Base-by-base conservation (phyloP, 2,797 vertebrate genomes). In the Selene dorsalis region DNA sequence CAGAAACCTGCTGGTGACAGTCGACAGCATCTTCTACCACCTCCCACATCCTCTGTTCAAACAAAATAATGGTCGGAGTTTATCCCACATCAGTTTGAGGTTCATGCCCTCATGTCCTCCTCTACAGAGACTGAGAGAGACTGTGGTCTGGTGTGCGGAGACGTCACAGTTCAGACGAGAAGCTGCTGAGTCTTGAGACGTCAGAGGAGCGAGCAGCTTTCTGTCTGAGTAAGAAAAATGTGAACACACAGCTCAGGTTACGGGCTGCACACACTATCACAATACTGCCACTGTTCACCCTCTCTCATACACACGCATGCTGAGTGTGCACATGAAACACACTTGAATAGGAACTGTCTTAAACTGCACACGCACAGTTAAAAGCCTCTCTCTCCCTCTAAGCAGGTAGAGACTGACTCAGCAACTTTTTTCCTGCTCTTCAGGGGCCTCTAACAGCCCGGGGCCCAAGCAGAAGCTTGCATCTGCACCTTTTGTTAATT, bases 271-370 rank as follows among this genome's bases (percentile, higher is more conserved):
- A 65, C 28, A 26, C 60, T 20, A n/a, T 38, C 47, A 79, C 80
- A 84, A 55, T 78, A 38, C 75, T n/a, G 43, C 76, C 62, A 60
- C 71, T 84, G 83, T 84, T 72, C 80, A 56, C 39, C 58, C 65
- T 70, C 71, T 18, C 17, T 7, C 45, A 18, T 17, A 48, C 45
- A 24, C 67, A 69, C 43, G 35, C 52, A 39, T 24, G 2, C 16
- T 57, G 53, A 26, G n/a, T 7, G 4, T 20, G 56, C 26, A 41
- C n/a, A 39, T 38, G 35, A 52, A 48, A 52, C 13, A n/a, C 13
- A 35, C 24, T 22, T 59, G 6, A 47, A 47, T 4, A 58, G 53
- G 11, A 4, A 7, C 26, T 38, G 7, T 35, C 22, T 41, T 13
- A 35, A 50, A 17, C 6, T 35, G 32, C 32, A 35, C 32, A 35